These are phyloP conservation scores for Molothrus ater DNA, from an alignment of 2,797 vertebrate genomes.

Conservation along the genomic window DNA sequence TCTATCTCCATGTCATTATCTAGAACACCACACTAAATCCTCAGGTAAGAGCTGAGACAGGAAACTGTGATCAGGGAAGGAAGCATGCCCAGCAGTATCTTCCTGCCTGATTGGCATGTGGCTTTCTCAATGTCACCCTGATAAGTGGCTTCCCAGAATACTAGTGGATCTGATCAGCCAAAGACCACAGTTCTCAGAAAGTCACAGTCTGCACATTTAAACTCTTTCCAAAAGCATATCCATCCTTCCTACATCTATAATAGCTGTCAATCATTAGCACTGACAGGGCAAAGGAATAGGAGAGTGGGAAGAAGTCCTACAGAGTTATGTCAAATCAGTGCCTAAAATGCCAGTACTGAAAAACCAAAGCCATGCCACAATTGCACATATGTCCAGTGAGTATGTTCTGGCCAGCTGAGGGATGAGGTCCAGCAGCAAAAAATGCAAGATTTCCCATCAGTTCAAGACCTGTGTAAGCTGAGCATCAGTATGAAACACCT, in stretches of 20 bases:
- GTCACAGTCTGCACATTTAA: neutral
- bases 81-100: neutral
- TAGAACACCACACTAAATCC: fast-evolving
- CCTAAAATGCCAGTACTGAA: neutral
- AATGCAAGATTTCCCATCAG: neutral
- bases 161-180: neutral
- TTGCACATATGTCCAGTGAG: neutral
- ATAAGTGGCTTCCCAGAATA: neutral
- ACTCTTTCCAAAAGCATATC: neutral
- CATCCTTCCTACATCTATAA: neutral
- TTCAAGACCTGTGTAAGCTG: neutral
- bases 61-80: neutral
- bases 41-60: neutral
- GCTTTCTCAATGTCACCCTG: neutral
- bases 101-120: neutral
- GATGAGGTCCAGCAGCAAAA: neutral
- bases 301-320: neutral
- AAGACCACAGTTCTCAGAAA: neutral
- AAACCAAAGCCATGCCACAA: neutral
- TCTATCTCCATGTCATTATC: neutral
- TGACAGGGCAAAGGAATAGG: neutral
- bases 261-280: neutral
- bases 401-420: neutral
- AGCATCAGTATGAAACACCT: neutral
- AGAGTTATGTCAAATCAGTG: neutral